Percentiles rank a stretch among this genome's conserved stretches.
phyloP scores from a whole-genome alignment of 2,888 invertebrate genomes.

The Seira musarum region DNA sequence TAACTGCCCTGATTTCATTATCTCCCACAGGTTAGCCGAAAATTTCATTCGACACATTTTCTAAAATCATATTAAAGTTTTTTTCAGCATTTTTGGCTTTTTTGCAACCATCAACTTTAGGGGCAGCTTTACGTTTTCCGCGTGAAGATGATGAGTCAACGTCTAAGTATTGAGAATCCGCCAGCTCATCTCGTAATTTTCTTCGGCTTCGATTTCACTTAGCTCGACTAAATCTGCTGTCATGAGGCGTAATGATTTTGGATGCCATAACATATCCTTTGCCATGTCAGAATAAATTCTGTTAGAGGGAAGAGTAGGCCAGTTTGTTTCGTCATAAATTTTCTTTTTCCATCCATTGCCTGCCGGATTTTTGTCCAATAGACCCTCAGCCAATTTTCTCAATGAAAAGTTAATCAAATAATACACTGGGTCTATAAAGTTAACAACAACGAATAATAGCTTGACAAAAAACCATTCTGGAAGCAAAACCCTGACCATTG shows the following conservation, averaged over 20 bases:
- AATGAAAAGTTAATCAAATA: not conserved
- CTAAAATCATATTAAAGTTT: not conserved
- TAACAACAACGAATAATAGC: too few relatives aligned
- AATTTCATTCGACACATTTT: not conserved
- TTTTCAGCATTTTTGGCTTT: not conserved
- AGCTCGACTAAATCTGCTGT: not conserved
- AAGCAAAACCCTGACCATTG: too few relatives aligned
- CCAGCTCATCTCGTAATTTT: not conserved
- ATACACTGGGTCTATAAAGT: not conserved
- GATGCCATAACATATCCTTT: not conserved
- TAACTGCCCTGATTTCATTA: not conserved
- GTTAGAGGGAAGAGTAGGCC: not conserved
- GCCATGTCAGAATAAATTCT: not conserved
- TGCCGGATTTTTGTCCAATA: not conserved
- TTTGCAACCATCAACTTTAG: not conserved
- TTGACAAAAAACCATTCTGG: too few relatives aligned
- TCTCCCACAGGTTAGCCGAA: not conserved
- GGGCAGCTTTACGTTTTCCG: too few relatives aligned
- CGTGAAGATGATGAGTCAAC: too few relatives aligned
- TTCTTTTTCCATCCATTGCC: not conserved
- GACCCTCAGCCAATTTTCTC: not conserved
- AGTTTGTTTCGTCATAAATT: not conserved
- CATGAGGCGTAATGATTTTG: not conserved
- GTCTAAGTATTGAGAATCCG: too few relatives aligned
- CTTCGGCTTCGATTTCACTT: not conserved